Evolutionary conservation across 2,888 invertebrate genomes (phyloP).

Genomic region (Spodoptera picta): DNA sequence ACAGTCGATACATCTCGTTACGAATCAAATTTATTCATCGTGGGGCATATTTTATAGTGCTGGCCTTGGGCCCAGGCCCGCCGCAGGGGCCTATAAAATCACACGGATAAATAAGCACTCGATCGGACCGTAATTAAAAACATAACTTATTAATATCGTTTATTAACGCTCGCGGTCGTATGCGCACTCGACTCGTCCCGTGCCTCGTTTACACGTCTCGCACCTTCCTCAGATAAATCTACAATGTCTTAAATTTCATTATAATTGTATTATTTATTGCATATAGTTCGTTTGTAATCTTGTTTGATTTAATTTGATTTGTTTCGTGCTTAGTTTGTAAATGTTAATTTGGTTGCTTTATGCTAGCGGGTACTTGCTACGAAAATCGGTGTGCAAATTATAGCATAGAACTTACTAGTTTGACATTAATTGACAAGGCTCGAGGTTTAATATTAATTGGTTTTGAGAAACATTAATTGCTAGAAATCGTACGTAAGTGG

Average conservation of each 20-base stretch:
- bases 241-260: conserved; percentile 50
- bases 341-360: conserved; percentile 24
- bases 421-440: conserved; percentile 44
- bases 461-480: conserved; percentile 34
- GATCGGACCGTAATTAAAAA: conserved; percentile 86
- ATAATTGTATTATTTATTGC: conserved; percentile 51
- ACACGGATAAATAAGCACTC: conserved; percentile 85
- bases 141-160: conserved; percentile 88
- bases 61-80: conserved; percentile 67
- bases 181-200: conserved; percentile 35
- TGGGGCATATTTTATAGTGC: conserved; percentile 83
- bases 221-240: conserved; percentile 50
- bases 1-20: conserved; percentile 84
- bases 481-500: conserved; percentile 11
- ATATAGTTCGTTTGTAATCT: conserved; percentile 36
- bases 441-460: conserved; percentile 28
- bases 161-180: conserved; percentile 84
- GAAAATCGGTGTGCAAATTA: conserved; percentile 18
- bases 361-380: neutral
- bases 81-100: conserved; percentile 87
- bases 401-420: conserved; percentile 9
- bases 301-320: conserved; percentile 56
- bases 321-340: conserved; percentile 33
- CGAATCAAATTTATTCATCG: conserved; percentile 85
- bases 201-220: conserved; percentile 29